Evolutionary conservation across 2,888 invertebrate genomes (phyloP).

Genomic region (Campopleginae sp.): DNA sequence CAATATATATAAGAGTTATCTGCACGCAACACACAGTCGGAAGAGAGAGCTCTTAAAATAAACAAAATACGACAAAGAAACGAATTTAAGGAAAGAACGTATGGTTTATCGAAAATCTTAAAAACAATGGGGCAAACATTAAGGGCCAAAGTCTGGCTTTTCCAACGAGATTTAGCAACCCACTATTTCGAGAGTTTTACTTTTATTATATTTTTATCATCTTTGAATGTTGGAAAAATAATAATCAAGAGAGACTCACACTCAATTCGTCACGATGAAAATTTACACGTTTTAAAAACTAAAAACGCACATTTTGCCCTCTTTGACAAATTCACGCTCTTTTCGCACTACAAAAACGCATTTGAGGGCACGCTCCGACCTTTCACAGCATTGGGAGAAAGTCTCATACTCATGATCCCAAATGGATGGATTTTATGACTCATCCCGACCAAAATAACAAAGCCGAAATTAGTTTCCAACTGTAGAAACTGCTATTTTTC

Average conservation of each 20-base stretch:
- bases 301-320: neutral
- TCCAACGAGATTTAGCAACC: constrained; percentile 1
- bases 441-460: neutral
- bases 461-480: neutral
- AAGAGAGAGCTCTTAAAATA: constrained; percentile 58
- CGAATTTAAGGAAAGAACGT: constrained; percentile 17
- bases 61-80: constrained; percentile 23
- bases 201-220: neutral
- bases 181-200: neutral
- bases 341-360: neutral
- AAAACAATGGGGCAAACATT: constrained; percentile 56
- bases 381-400: neutral
- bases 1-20: constrained; percentile 45
- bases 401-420: neutral
- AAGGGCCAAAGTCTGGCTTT: constrained; percentile 34
- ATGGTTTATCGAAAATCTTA: constrained; percentile 37
- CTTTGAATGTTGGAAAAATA: neutral
- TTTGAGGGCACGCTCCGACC: neutral
- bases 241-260: neutral
- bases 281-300: neutral
- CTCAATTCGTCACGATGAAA: neutral
- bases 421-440: neutral
- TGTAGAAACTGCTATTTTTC: constrained; percentile 8
- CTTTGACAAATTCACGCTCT: neutral
- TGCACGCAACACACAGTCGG: constrained; percentile 49